These are phyloP conservation scores for Mixornis gularis DNA, from an alignment of 2,113 vertebrate genomes.

Conservation along the genomic window DNA sequence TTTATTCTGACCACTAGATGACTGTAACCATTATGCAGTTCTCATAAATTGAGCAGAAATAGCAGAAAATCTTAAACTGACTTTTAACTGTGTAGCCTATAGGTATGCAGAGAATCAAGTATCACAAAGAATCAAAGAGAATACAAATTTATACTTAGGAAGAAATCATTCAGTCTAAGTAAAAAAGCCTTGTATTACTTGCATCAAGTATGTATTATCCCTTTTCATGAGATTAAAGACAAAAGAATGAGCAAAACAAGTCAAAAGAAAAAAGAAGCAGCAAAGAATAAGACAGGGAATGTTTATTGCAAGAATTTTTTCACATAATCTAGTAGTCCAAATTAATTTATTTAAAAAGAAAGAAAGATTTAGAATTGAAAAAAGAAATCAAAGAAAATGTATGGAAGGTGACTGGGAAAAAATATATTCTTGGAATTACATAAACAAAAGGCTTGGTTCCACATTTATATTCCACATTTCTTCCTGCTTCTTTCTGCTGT, in stretches of 20 bases:
- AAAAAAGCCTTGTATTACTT: background rate
- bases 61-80: background rate
- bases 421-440: background rate
- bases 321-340: background rate
- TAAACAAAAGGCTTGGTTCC: background rate
- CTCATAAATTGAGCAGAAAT: slow-evolving; percentile 12
- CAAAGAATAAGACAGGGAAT: background rate
- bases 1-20: background rate
- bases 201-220: background rate
- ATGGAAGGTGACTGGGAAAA: background rate
- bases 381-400: background rate
- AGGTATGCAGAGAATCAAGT: background rate
- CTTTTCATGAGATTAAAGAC: background rate
- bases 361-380: background rate
- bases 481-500: background rate
- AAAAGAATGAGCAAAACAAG: background rate
- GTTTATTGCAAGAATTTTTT: background rate
- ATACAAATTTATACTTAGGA: background rate
- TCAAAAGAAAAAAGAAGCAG: background rate
- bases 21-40: background rate
- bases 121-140: background rate
- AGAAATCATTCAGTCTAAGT: background rate
- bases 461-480: background rate
- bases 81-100: background rate
- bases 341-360: background rate